Evolutionary conservation across 1,140 invertebrate species (phyloP).

Genomic region (Ooceraea biroi): DNA sequence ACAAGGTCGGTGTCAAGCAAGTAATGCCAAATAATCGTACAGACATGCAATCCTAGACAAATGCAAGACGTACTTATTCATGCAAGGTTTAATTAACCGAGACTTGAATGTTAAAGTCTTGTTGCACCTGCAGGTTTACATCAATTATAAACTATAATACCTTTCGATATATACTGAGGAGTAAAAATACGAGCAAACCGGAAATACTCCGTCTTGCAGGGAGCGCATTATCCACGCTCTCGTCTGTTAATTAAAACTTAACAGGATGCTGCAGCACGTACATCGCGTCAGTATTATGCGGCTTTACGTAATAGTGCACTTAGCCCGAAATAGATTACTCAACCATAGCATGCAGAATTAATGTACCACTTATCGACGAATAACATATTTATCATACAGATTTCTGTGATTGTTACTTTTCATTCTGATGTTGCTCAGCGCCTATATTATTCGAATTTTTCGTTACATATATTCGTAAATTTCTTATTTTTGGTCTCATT

Average conservation of each 20-base stretch:
- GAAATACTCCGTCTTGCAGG: conserved; percentile 41
- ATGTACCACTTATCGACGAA: conserved; percentile 3
- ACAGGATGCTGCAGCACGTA: conserved; percentile 51
- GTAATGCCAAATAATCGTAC: neutral
- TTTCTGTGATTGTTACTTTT: conserved; percentile 8
- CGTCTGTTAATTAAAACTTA: conserved; percentile 57
- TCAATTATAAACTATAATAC: conserved; percentile 13
- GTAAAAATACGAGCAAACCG: conserved; percentile 37
- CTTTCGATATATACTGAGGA: neutral
- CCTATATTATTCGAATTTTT: neutral
- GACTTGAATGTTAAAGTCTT: conserved; percentile 22
- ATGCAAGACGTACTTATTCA: conserved; percentile 13
- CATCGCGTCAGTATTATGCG: conserved; percentile 48
- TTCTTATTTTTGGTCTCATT: neutral
- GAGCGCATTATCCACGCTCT: conserved; percentile 44
- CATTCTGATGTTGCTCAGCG: neutral
- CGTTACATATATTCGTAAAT: neutral
- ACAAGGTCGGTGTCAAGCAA: neutral
- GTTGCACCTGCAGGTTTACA: conserved; percentile 3
- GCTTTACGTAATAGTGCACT: conserved; percentile 52
- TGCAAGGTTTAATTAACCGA: conserved; percentile 17
- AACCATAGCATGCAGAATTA: conserved; percentile 35
- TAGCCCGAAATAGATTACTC: conserved; percentile 50
- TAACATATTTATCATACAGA: conserved; percentile 24
- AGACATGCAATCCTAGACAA: conserved; percentile 18